Conservation (phyloP, 2,113 vertebrate species). For the Tyrannus savana region DNA sequence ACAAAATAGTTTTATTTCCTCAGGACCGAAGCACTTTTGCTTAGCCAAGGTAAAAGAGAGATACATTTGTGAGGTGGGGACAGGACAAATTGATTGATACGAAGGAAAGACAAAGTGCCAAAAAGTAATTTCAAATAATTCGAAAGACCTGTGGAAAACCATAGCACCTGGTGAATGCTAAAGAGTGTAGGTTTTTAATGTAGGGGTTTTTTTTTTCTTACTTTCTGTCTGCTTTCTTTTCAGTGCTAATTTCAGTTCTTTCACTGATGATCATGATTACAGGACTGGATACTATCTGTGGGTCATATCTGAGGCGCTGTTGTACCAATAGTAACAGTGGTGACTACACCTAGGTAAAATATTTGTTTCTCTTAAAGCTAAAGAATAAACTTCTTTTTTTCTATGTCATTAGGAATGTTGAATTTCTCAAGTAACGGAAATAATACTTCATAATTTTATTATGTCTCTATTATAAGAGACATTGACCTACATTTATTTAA, state of each 20-base stretch:
- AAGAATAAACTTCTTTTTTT: not conserved
- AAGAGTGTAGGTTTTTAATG: not conserved
- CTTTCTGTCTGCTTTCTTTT: not conserved
- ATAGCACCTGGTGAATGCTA: not conserved
- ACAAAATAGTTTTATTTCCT: not conserved
- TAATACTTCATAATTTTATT: not conserved
- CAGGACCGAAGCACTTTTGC: not conserved
- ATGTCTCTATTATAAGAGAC: not conserved
- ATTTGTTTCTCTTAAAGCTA: not conserved
- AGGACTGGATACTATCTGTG: not conserved
- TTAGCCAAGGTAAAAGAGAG: not conserved
- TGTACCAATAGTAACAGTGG: not conserved
- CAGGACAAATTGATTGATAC: not conserved
- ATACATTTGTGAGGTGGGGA: rapidly evolving
- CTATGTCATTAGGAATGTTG: not conserved
- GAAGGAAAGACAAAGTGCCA: not conserved
- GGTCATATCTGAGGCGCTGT: not conserved
- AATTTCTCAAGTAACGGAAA: not conserved
- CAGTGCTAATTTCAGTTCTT: not conserved
- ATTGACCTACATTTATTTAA: not conserved
- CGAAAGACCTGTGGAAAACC: not conserved
- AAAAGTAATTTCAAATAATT: not conserved
- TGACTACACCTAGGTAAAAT: not conserved
- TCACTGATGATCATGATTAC: not conserved
- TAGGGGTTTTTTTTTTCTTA: not conserved